Evolutionary conservation across 2,113 vertebrate genomes (phyloP).

Genomic region (Typhlomys cinereus): DNA sequence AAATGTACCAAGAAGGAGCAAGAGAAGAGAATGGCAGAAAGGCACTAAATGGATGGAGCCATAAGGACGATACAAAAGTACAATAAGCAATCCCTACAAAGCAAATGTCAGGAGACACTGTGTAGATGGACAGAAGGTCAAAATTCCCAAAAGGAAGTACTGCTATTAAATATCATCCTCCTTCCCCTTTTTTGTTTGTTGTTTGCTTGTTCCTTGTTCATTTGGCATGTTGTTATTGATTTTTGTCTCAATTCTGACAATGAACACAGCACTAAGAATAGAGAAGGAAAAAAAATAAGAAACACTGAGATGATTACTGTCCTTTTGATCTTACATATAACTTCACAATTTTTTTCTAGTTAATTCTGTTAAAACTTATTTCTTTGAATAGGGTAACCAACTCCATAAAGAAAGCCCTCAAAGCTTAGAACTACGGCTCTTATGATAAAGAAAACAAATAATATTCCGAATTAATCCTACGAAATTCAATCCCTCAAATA

Average conservation of each 20-base stretch:
- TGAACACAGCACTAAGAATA: background rate
- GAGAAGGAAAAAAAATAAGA: conserved; percentile 3
- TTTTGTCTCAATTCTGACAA: background rate
- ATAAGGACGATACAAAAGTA: background rate
- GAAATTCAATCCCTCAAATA: background rate
- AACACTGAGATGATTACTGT: background rate
- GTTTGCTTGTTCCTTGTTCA: background rate
- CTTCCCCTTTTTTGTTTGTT: conserved; percentile 25
- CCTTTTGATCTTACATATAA: background rate
- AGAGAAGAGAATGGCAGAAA: background rate
- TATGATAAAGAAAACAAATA: conserved; percentile 14
- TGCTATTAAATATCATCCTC: background rate
- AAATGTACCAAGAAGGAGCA: background rate
- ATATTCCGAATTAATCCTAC: background rate
- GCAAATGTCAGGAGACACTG: background rate
- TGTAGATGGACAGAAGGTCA: background rate
- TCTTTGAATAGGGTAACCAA: background rate
- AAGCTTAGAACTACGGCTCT: background rate
- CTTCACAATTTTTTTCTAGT: background rate
- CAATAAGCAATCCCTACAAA: background rate
- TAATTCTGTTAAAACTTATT: conserved; percentile 1
- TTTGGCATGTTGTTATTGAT: conserved; percentile 28
- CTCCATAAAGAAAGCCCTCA: background rate
- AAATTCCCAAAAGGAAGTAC: background rate
- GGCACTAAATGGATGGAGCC: background rate